Base-by-base conservation (phyloP, 2,113 vertebrate genomes). In the Xenopus laevis region DNA sequence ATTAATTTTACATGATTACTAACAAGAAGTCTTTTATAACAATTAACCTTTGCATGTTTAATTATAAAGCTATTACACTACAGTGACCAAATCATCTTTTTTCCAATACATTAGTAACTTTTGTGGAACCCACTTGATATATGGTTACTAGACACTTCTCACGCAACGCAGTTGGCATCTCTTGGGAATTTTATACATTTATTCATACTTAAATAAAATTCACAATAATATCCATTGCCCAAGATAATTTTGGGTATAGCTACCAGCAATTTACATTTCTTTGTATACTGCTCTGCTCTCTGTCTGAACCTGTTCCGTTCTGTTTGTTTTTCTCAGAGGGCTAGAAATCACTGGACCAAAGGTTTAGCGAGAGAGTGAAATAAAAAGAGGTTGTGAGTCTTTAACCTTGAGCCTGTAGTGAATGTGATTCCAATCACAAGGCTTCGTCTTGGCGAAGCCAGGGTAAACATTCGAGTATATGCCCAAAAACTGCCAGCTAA, bases 251-350 rank as follows among this genome's bases (percentile, higher is more conserved):
- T 89, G 88, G 88, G 81, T 87, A 79, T 73, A 4, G 77, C 89
- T 86, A 79, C 12, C 17, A 40, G 6, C 21, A 87, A 85, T 84
- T 78, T 86, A 85, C 86, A 89, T 89, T 83, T 83, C 88, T 89
- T 83, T 86, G 79, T 82, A 83, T 67, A 53, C 85, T 84, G 78
- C 81, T 85, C 86, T 82, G 86, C 87, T 90, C 87, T 88, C 85
- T 86, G 40, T 86, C 95, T 90, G 96, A 96, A 98, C 93, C 98
- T 94, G 93, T 94, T 92, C 90, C 89, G 89, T 91, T 98, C 93
- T 99, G 91, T 99, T 97, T 98, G 95, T 98, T 95, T 98, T 93
- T 81, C 94, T 88, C 93, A 99, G 96, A 98, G 95, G 96, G 95
- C 95, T 99, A 99, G 90, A 96, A 91, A 96, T 90, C 95, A 92